A percentile compares a stretch with the other conserved stretches of the same genome.
phyloP scores from a whole-genome alignment of 2,113 vertebrate genomes.

The Microtus montanus region DNA sequence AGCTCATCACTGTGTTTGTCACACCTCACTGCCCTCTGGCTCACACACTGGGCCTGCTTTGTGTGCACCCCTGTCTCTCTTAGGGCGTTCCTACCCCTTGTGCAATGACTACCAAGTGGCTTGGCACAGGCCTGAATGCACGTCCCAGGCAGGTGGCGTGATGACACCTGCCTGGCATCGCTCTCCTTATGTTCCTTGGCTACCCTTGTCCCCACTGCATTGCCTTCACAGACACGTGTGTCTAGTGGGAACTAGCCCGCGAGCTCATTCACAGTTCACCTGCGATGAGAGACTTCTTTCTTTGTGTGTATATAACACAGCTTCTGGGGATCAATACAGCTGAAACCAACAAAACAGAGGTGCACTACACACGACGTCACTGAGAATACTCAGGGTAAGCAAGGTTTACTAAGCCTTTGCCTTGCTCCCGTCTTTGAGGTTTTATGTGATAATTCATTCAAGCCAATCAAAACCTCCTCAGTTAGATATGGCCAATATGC shows the following conservation, averaged over 20 bases:
- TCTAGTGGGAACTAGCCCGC: conserved; percentile 36
- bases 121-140: conserved; percentile 43
- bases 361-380: background rate
- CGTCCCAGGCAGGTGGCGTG: conserved; percentile 65
- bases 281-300: background rate
- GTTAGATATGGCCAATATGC: background rate
- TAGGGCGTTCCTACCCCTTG: conserved; percentile 63
- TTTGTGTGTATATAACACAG: background rate
- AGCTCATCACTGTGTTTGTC: conserved; percentile 58
- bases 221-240: conserved; percentile 20
- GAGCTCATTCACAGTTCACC: conserved; percentile 57
- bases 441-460: conserved; percentile 32
- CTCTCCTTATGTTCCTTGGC: background rate
- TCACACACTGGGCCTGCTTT: conserved; percentile 70
- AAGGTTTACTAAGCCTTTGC: conserved; percentile 37
- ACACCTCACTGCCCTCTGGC: conserved; percentile 54
- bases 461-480: conserved; percentile 13
- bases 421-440: conserved; percentile 3
- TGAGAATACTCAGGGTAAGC: conserved; percentile 11
- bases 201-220: background rate
- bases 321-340: conserved; percentile 39
- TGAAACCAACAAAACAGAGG: background rate
- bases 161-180: conserved; percentile 68
- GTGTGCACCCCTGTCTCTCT: conserved; percentile 43
- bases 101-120: conserved; percentile 59